Base-by-base conservation (phyloP, 64 coral and sea anemone genomes). In the Stichodactyla helianthus region DNA sequence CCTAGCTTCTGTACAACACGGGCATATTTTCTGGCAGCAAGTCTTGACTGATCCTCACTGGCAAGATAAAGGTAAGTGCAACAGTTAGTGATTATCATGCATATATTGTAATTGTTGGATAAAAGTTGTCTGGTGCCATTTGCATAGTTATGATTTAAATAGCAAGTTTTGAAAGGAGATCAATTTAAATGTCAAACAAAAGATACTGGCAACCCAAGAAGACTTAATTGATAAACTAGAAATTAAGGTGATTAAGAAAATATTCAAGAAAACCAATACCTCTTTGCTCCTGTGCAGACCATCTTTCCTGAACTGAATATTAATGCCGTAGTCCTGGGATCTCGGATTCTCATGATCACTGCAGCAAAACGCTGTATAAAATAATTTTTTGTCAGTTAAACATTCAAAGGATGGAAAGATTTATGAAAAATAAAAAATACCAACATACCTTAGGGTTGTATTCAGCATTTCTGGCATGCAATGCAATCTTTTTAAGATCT, bases 251-350 rank as follows among this genome's bases (percentile, higher is more conserved):
- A 57, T 55, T 83, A 20, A 59, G 57, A 84, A 59, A 28, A 58
- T 2, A 59, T 59, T 23, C 22, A n/a, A 35, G 12, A 19, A 35
- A 50, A 25, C 19, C 55, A 16, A 10, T 84, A 98, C 95, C 95
- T 98, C 15, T 98, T 98, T 44, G 96, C 96, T 53, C 96, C 96
- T 54, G 96, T 98, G 82, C 96, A 98, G 57, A 98, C 96, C 96
- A 98, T 98, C 81, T 98, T 98, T n/a, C 96, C 96, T 77, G 96
- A 98, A 82, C 96, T 98, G 63, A 98, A 98, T 89, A 98, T 98
- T 14, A 98, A 85, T 63, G 96, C 96, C 27, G 96, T 98, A 14
- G 96, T 98, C 76, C 96, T 93, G 57, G 96, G 96, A 59, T 94
- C 96, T 23, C 96, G 76, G 53, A 98, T 98, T 83, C 96, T 89